These are phyloP conservation scores for Muscicapa adusta DNA, from an alignment of 2,113 vertebrate genomes.

Conservation along the genomic window DNA sequence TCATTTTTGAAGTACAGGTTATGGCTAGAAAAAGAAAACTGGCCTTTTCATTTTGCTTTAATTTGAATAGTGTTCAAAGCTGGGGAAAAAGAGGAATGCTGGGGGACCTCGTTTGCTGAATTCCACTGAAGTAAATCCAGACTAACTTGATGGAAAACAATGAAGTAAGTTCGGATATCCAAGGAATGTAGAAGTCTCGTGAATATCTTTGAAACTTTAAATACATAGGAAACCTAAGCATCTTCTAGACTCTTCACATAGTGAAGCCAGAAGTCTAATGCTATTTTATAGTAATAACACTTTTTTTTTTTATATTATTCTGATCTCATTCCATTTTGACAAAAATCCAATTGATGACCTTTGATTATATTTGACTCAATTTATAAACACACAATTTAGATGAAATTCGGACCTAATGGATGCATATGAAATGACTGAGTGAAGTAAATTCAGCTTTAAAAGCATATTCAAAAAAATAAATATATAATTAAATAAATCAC, in stretches of 20 bases:
- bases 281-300: background rate
- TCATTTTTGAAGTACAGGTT: background rate
- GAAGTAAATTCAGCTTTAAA: background rate
- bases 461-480: background rate
- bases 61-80: background rate
- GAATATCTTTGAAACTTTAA: background rate
- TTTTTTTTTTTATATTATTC: background rate
- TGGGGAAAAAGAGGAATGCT: background rate
- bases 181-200: background rate
- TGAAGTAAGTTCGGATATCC: background rate
- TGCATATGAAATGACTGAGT: background rate
- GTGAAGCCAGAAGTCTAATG: background rate
- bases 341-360: background rate
- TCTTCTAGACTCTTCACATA: background rate
- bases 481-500: background rate
- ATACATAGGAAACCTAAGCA: background rate
- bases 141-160: background rate
- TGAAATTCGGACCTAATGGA: background rate
- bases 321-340: background rate
- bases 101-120: background rate
- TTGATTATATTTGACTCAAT: background rate
- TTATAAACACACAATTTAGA: background rate
- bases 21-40: background rate
- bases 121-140: background rate
- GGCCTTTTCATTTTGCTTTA: background rate